A percentile compares a stretch with the other conserved stretches of the same genome.
These are phyloP conservation scores for Tyrophagus putrescentiae DNA, from an alignment of 1,140 invertebrate genomes.

Conservation along the genomic window DNA sequence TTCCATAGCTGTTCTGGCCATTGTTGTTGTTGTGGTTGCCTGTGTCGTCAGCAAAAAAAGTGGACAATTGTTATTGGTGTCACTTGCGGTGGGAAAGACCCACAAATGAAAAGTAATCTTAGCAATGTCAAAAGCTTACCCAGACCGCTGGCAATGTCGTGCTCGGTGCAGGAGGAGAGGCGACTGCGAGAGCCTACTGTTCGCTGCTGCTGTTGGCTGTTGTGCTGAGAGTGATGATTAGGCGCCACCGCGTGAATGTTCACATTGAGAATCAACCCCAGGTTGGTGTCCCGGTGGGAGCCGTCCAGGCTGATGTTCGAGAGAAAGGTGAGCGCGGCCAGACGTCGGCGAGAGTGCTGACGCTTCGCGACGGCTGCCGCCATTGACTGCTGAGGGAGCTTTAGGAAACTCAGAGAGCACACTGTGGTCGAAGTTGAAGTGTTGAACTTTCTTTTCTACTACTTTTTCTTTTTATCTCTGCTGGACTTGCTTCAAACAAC, in stretches of 20 bases:
- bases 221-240: too few species aligned
- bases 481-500: too few species aligned
- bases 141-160: too few species aligned
- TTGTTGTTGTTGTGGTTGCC: neutral
- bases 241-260: neutral
- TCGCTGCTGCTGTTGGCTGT: too few species aligned
- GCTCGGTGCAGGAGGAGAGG: too few species aligned
- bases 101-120: too few species aligned
- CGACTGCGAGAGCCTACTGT: too few species aligned
- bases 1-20: neutral
- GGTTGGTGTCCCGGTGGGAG: constrained; percentile 63
- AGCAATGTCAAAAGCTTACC: too few species aligned
- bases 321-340: constrained; percentile 75
- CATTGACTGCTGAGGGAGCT: too few species aligned
- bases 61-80: too few species aligned
- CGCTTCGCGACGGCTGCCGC: constrained; percentile 26
- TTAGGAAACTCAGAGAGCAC: too few species aligned
- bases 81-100: too few species aligned
- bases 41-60: neutral
- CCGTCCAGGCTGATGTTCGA: constrained; percentile 88
- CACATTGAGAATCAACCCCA: constrained; percentile 38
- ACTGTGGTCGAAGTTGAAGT: neutral
- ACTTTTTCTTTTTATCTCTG: neutral
- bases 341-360: constrained; percentile 39
- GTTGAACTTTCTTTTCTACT: neutral